A percentile compares a stretch with the other conserved stretches of the same genome.
phyloP scores from a whole-genome alignment of 2,888 invertebrate species.

The Alloscopus bannaensis region DNA sequence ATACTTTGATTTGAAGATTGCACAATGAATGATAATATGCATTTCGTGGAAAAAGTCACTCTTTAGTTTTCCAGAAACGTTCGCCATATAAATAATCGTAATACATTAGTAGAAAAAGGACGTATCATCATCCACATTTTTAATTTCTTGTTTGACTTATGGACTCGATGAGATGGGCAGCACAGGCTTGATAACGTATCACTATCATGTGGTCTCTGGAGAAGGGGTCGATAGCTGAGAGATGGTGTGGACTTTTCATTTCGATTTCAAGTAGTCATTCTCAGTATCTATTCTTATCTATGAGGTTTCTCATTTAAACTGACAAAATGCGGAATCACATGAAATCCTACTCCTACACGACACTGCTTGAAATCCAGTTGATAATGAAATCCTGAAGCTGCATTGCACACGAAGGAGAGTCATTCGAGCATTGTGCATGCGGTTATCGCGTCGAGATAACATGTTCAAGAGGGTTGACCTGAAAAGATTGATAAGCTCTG shows the following conservation, averaged over 20 bases:
- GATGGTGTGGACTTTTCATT: no score
- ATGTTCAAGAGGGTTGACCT: slow-evolving; percentile 8
- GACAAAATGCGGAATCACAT: neutral
- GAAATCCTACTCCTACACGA: neutral
- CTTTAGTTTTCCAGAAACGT: neutral
- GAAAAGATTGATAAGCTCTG: slow-evolving; percentile 3
- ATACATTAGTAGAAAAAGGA: neutral
- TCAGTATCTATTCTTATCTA: no score
- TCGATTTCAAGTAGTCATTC: no score
- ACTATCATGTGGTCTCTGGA: no score
- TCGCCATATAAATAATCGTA: neutral
- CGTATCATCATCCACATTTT: neutral
- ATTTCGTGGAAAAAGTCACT: neutral
- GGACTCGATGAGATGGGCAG: neutral
- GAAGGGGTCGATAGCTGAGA: neutral
- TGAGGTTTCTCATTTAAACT: neutral
- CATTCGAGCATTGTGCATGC: slow-evolving; percentile 1
- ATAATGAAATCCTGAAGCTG: neutral
- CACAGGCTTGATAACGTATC: no score
- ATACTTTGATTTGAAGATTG: neutral
- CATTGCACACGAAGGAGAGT: neutral
- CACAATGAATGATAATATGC: neutral
- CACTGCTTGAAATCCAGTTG: neutral
- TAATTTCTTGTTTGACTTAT: neutral
- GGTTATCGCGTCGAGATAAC: neutral